Evolutionary conservation across 2,888 invertebrate species (phyloP), one percentile per base, ranked within the genome.

Genomic region (Geophilus truncorum): DNA sequence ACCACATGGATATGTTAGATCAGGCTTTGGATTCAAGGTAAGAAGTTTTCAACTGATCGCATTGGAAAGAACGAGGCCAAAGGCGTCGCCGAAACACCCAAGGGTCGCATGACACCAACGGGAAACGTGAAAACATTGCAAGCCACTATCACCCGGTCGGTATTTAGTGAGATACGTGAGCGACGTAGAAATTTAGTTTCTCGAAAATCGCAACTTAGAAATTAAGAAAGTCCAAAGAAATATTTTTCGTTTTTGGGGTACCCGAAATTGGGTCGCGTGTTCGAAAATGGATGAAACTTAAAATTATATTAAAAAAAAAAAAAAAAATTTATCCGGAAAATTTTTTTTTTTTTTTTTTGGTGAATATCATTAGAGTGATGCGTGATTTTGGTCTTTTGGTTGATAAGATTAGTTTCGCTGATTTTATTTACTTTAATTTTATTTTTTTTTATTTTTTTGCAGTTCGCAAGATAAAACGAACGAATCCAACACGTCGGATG

Each of bases 1-100:
- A 83, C 84, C 85, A 85, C 85, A 87, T 87, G 87, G 87, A 87
- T 85, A 86, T 87, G 84, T 83, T 87, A 82, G 87, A 87, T 83
- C 86, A 86, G 82, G 85, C 86, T 77, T 83, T 87, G 81, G 87
- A 87, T 84, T 84, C 85, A 81, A 86, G 86, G 87, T 87, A 84
- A 84, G 85, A 40, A 40, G 40, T 40, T 5, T 1, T 3, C 9
- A 40, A 40, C 1, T 10, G 40, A 40, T 5, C 15, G 40, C 4
- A 1, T 9, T 70, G 4, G 70, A 70, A 12, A 28, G n/a, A 70
- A 10, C 10, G 23, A 70, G 70, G 18, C 12, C 12, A 70, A 70
- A n/a, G 10, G 28, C 28, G n/a, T 2, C 9, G 28, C 2, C 70
- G 70, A 70, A 70, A 70, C 18, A 25, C 70, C 1, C 70, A 25